Percentiles rank a stretch among this genome's conserved stretches.
Evolutionary conservation across 2,888 invertebrate species (phyloP).

Genomic region (Cloeon dipterum): DNA sequence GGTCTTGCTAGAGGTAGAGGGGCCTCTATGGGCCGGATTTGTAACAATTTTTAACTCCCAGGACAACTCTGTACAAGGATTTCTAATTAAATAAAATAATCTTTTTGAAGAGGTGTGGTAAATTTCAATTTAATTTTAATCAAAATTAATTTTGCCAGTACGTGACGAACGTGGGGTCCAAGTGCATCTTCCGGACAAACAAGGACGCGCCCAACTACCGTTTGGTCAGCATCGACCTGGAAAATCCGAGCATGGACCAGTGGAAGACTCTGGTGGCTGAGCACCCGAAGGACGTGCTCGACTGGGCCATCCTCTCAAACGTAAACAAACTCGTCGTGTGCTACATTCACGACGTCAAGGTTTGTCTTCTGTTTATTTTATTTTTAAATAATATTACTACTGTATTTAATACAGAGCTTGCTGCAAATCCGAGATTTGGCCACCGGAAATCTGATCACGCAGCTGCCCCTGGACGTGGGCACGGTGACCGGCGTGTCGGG

Average conservation of each 20-base stretch:
- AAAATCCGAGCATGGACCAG: conserved; percentile 42
- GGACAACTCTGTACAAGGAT: too few species aligned
- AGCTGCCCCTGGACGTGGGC: conserved; percentile 68
- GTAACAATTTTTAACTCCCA: too few species aligned
- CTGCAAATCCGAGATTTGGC: conserved; percentile 56
- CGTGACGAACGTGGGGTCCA: conserved; percentile 63
- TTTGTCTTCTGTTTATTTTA: conserved; percentile 16
- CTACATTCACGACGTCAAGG: conserved; percentile 89
- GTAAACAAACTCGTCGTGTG: conserved; percentile 65
- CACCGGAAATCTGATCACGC: conserved; percentile 44
- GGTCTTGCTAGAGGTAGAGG: too few species aligned
- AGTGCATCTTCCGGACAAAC: conserved; percentile 76
- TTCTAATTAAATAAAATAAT: too few species aligned
- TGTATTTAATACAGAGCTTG: conserved; percentile 56
- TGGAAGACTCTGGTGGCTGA: conserved; percentile 72
- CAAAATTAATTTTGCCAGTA: conserved; percentile 36
- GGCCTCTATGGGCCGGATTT: too few species aligned
- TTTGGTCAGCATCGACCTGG: conserved; percentile 60
- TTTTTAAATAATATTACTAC: conserved; percentile 2
- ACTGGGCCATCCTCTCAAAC: conserved; percentile 70
- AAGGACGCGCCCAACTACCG: conserved; percentile 82
- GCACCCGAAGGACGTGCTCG: conserved; percentile 65
- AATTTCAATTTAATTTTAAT: not conserved
- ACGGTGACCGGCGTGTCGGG: conserved; percentile 67
- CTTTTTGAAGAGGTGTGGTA: too few species aligned